phyloP scores from a whole-genome alignment of 2,888 invertebrate species.

The Chironomus riparius region DNA sequence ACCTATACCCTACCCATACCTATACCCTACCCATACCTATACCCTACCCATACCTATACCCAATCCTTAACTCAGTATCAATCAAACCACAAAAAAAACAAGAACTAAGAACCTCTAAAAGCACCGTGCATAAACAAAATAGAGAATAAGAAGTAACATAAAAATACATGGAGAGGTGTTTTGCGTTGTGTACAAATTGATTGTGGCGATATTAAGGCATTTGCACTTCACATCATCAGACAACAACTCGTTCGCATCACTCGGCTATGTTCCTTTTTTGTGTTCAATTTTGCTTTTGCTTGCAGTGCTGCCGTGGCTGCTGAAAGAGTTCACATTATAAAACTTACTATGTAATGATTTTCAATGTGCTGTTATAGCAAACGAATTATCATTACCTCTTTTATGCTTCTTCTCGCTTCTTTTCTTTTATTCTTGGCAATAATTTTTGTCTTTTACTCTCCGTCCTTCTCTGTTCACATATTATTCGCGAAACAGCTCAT shows the following conservation, averaged over 20 bases:
- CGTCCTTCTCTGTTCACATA: not conserved
- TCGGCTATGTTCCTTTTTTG: too few species aligned
- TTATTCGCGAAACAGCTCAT: not conserved
- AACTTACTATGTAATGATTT: conserved; percentile 10
- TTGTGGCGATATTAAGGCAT: conserved; percentile 3
- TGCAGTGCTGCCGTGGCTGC: not conserved
- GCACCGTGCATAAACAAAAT: not conserved
- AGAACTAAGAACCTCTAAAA: too few species aligned
- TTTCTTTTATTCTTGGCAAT: not conserved
- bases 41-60: too few species aligned
- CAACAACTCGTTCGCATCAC: not conserved
- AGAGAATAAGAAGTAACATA: too few species aligned
- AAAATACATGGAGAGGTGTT: not conserved
- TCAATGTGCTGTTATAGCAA: conserved; percentile 18
- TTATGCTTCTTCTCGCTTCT: not conserved
- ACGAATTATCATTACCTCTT: conserved; percentile 17
- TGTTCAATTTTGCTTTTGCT: not conserved
- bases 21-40: too few species aligned
- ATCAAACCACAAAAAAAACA: too few species aligned
- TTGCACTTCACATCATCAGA: not conserved
- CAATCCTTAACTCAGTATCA: too few species aligned
- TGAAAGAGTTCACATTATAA: not conserved
- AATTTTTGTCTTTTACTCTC: not conserved
- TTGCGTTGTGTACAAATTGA: conserved; percentile 7
- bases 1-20: too few species aligned